Percentiles rank a stretch among this genome's conserved stretches.
Evolutionary conservation across 1,140 invertebrate genomes (phyloP).

Genomic region (Physella acuta): DNA sequence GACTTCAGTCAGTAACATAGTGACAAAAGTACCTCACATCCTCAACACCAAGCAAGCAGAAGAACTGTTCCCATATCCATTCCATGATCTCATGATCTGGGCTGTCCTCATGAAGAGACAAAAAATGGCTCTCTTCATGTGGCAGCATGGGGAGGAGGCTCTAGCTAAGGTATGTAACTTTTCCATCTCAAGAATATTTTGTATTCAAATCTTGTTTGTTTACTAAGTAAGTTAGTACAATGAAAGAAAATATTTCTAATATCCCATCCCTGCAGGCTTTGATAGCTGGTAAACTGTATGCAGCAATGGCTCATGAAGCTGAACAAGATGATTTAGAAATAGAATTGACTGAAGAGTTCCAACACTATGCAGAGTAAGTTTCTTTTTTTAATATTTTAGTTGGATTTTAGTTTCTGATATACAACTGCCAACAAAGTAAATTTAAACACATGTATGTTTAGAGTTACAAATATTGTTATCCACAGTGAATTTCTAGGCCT

Average conservation of each 20-base stretch:
- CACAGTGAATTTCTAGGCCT: constrained; percentile 63
- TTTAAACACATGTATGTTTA: no score
- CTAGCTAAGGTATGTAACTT: constrained; percentile 80
- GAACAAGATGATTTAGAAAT: constrained; percentile 93
- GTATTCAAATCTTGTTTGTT: no score
- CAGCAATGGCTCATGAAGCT: constrained; percentile 94
- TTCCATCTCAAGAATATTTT: no score
- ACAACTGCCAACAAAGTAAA: no score
- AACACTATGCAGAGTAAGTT: constrained; percentile 60
- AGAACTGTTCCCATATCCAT: constrained; percentile 82
- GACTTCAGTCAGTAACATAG: constrained; percentile 44
- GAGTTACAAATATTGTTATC: no score
- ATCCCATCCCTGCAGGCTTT: constrained; percentile 61
- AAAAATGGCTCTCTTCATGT: constrained; percentile 94
- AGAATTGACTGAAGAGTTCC: constrained; percentile 86
- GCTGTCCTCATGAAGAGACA: constrained; percentile 93
- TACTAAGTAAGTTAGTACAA: no score
- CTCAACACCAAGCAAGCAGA: constrained; percentile 43
- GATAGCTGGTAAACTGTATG: constrained; percentile 93
- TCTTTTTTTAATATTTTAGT: no score
- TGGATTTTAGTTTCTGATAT: no score
- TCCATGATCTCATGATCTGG: constrained; percentile 93
- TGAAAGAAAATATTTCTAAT: no score
- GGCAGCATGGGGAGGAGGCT: constrained; percentile 97
- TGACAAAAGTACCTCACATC: constrained; percentile 45